A percentile compares a stretch with the other conserved stretches of the same genome.
Conservation (phyloP, 2,113 vertebrate genomes). For the Alligator mississippiensis region DNA sequence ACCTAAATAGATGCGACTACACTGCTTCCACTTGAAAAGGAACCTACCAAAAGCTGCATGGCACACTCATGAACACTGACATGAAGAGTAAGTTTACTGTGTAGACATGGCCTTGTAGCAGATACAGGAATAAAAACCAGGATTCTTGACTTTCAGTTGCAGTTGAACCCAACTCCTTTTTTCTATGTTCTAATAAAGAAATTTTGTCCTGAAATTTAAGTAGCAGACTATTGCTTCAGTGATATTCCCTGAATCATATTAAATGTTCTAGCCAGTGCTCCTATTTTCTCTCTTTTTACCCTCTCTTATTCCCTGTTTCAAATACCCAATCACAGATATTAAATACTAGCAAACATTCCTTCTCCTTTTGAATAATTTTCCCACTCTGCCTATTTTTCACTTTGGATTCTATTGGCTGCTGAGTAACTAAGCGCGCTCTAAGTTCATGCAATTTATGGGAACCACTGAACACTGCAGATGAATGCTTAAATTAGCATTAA, state of each 20-base stretch:
- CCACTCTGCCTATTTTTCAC: not conserved
- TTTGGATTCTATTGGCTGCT: not conserved
- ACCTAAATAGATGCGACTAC: no score
- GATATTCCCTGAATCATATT: no score
- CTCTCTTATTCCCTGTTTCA: rapidly evolving
- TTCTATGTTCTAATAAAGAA: no score
- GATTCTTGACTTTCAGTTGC: no score
- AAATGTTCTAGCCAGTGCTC: not conserved
- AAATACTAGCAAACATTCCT: not conserved
- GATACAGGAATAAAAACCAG: not conserved
- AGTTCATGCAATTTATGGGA: not conserved
- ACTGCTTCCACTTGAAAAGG: no score
- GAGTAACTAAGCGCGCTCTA: not conserved
- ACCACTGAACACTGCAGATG: not conserved
- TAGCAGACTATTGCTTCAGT: no score
- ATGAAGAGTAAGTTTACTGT: no score
- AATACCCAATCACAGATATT: not conserved
- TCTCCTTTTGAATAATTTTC: not conserved
- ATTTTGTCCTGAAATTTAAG: no score
- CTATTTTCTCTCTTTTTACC: not conserved
- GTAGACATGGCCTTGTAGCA: not conserved
- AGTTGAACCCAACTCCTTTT: no score
- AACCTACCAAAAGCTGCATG: no score
- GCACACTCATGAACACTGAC: no score
- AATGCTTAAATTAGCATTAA: not conserved